These are phyloP conservation scores for Monomorium pharaonis DNA, from an alignment of 1,140 invertebrate species.

Conservation along the genomic window DNA sequence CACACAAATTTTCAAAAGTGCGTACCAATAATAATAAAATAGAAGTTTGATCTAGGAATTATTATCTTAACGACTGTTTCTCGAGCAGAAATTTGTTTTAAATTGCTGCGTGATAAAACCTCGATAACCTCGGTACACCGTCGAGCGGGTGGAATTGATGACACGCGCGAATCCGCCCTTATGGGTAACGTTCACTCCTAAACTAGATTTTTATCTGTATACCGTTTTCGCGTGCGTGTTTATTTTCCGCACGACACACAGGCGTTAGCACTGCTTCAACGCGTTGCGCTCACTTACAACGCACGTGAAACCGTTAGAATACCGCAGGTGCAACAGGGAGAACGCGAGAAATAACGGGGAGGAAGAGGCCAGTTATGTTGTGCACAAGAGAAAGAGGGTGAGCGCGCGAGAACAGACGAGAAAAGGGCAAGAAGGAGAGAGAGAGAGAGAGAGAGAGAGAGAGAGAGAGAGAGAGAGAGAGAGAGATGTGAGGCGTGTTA, in stretches of 20 bases:
- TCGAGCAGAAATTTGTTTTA: neutral
- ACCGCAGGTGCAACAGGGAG: neutral
- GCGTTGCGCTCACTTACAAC: neutral
- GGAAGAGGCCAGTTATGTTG: neutral
- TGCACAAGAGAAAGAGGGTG: neutral
- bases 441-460: slow-evolving; percentile 4
- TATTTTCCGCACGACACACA: slow-evolving; percentile 29
- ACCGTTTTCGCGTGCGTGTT: slow-evolving; percentile 26
- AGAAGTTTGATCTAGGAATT: too few species aligned
- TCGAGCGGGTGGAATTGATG: neutral
- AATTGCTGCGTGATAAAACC: neutral
- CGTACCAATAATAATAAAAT: too few species aligned
- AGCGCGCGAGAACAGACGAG: neutral
- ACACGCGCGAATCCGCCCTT: neutral
- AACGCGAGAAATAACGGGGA: neutral
- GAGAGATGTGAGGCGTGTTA: slow-evolving; percentile 1
- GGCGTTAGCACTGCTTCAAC: slow-evolving; percentile 28
- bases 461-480: neutral
- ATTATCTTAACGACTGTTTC: neutral
- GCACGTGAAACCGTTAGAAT: slow-evolving; percentile 8
- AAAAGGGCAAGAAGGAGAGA: neutral
- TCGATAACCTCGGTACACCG: neutral
- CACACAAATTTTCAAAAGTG: too few species aligned
- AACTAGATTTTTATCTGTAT: slow-evolving; percentile 28
- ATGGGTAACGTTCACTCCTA: neutral